Evolutionary conservation across 2,797 vertebrate species (phyloP), one percentile per base, ranked within the genome.

Genomic region (Fistularia commersonii): DNA sequence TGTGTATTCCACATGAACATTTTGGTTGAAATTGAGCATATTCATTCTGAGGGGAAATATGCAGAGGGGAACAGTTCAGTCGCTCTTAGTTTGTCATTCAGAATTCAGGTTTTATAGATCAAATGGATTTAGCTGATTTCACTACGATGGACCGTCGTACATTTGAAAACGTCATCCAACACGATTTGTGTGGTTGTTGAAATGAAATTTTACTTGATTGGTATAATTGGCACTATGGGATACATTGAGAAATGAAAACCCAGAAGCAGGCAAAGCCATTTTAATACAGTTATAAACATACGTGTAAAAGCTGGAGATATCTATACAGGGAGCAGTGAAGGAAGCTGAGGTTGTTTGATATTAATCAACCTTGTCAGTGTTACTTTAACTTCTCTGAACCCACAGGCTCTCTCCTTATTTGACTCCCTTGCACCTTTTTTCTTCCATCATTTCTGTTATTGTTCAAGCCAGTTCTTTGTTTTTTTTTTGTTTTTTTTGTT

Each of bases 291-390:
- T n/a, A n/a, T n/a, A n/a, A n/a, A n/a, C n/a, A n/a, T 10, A n/a
- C 36, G 13, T 11, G n/a, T 14, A 14, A 41, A 8, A 31, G 15
- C 11, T 49, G 10, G 31, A 1, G 49, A 10, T 43, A 3, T 23
- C 7, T 40, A 35, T 50, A 51, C 45, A 45, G 40, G 36, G 46
- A 14, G 38, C 38, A 8, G 34, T 44, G 1, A 31, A 40, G 36
- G 7, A 57, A 42, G 48, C 39, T n/a, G n/a, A 44, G 38, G 10
- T 47, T 43, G 47, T 54, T 54, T 52, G 51, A 72, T 13, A 54
- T 41, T 58, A 45, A 51, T 52, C 14, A 51, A 43, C 13, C 8
- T 37, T 32, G 54, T 14, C 63, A 54, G 23, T 11, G 41, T 52
- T 14, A 40, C 48, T 43, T 56, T 51, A 43, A 55, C 45, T 47